Base-by-base conservation (phyloP, 2,113 vertebrate genomes). In the Misgurnus anguillicaudatus region DNA sequence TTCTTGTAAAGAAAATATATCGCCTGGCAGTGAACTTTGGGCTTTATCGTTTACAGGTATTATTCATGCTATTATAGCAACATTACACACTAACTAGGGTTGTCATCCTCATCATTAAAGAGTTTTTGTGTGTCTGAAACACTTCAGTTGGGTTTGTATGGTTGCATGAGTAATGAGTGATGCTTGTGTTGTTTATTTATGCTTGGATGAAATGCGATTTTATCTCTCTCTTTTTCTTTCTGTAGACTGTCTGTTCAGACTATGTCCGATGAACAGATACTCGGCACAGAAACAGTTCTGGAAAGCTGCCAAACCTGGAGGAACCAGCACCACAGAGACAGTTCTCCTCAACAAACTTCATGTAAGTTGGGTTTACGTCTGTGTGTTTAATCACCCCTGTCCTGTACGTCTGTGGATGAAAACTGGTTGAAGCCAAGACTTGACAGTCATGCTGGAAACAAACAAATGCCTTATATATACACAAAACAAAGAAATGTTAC, bases 261-360 rank as follows among this genome's bases (percentile, higher is more conserved):
- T 99, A 13, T 99, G 97, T 87, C 98, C 97, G 62, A 99, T 99
- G 97, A 99, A 98, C 89, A 95, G 98, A 79, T 99, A 99, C 90
- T 99, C 98, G 0, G 97, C 98, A 63, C 98, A 99, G 86, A 99
- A 99, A 89, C 98, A 99, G 91, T 99, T 99, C 91, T 99, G 97
- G 98, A 99, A 99, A 87, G 98, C 97, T 6, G 98, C 98, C 0
- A 98, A 98, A 83, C 98, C 97, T 0, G 97, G 97, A 66, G 96
- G 95, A 48, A 98, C 96, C 91, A 95, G 91, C 86, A 95, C 95
- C 0, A 98, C 98, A 0, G 97, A 99, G 19, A 91, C 97, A 0
- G 95, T 98, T 65, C 92, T 99, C 2, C 96, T 99, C 83, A 99
- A 99, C 85, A 99, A 99, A 73, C 89, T 99, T 36, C 98, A 99